Base-by-base conservation (phyloP, 2,797 vertebrate genomes). In the Cirrhinus mrigala region DNA sequence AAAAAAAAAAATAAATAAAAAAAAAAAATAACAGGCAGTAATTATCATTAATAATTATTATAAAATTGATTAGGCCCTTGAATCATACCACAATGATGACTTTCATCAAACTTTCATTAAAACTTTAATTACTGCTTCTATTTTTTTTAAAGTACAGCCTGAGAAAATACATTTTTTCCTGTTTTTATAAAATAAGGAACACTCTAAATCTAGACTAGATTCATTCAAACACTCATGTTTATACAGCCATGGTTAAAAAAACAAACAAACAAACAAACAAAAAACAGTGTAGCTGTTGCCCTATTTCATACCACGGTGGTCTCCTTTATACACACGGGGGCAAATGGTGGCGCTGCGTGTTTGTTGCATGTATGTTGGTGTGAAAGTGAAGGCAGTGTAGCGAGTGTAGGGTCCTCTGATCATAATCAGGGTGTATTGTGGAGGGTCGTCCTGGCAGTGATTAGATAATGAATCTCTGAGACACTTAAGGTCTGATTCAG, bases 381-480 rank as follows among this genome's bases (percentile, higher is more conserved):
- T 79, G 56, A 54, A 74, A 84, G 16, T 12, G 40, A 71, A 66
- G 69, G n/a, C 71, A 78, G 73, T 76, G 58, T 33, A 74, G 62
- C 29, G 62, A 52, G 73, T 87, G 75, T 69, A 68, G 83, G 68
- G 75, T 80, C 71, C 74, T 79, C 87, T 79, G 68, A 76, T 94
- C 93, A 93, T 96, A 95, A 96, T 97, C 96, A 97, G 96, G 95
- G 94, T 95, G 96, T 93, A 95, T 97, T 96, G 96, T 96, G 95
- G 95, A 95, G 91, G 92, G 96, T 95, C 82, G 96, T 95, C 96
- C 94, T 95, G 96, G 95, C 94, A 95, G 96, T 98, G 97, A 98
- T 99, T 98, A 98, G 96, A 97, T 98, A 98, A 98, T 98, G 96
- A 97, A 90, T 96, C 96, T 97, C 96, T 97, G 94, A 97, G 97